Evolutionary conservation across 1,140 invertebrate species (phyloP), one percentile per base, ranked within the genome.

Genomic region (Drosophila serrata): DNA sequence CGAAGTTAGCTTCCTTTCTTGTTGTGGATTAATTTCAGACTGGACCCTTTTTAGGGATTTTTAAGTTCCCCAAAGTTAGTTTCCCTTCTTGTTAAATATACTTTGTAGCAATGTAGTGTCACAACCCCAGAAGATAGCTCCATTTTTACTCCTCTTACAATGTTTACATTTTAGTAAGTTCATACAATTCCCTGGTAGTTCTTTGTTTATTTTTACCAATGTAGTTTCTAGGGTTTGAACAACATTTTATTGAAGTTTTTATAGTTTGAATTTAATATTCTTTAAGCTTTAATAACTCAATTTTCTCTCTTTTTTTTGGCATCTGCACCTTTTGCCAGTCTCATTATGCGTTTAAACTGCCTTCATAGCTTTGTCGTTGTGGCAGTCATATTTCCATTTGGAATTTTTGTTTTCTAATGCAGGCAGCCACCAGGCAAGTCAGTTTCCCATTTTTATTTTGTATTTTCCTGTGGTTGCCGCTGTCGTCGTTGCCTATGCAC

Each of bases 401-500:
- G 22, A 69, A 46, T 46, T 69, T 57, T 69, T 48, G 31, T 39
- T 39, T 64, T 57, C 17, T 55, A 68, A 69, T 49, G 12, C 22
- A 22, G 60, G 35, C 33, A 35, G 33, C 27, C 33, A 53, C 39
- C 24, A 37, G 31, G 31, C 58, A 55, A 69, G 24, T 67, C 59
- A 8, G 33, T 27, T 68, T 33, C 11, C 37, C 42, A 57, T 69
- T 33, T 45, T 31, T 31, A 64, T 64, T 63, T 48, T 48, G 27
- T 37, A 43, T 64, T 60, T 33, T 58, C 46, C 37, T 56, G 74
- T 3, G 59, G 76, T 45, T 49, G 19, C 22, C 70, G 62, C 60
- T 75, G 67, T 64, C 70, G 74, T 59, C 75, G 74, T 55, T 77
- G 55, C 24, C 57, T 61, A 61, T 69, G 75, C 74, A 69, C 74